These are phyloP conservation scores for Machimus rusticus DNA, from an alignment of 2,888 invertebrate species.

Conservation along the genomic window DNA sequence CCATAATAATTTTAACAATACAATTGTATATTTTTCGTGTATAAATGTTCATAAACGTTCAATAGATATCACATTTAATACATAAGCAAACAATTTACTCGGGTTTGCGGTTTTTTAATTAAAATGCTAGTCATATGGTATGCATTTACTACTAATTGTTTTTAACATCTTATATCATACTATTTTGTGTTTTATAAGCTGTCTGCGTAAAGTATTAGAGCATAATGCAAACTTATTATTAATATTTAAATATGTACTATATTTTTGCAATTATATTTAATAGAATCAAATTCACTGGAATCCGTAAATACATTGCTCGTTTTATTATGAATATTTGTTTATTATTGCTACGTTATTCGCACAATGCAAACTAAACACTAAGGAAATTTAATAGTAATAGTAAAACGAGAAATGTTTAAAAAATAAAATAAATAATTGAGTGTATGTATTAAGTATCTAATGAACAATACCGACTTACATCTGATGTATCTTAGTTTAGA, in stretches of 20 bases:
- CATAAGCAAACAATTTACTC: conserved; percentile 25
- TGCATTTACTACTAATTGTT: neutral
- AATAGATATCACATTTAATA: conserved; percentile 27
- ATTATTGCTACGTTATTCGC: neutral
- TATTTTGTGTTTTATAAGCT: neutral
- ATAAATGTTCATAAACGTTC: conserved; percentile 9
- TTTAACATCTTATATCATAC: neutral
- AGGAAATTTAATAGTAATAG: neutral
- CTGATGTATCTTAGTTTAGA: neutral
- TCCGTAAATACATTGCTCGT: neutral
- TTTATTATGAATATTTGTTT: neutral
- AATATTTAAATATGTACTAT: too few species aligned
- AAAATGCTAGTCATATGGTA: neutral
- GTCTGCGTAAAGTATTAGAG: neutral
- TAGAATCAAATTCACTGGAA: neutral
- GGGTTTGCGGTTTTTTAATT: neutral
- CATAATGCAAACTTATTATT: neutral
- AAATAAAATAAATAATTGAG: neutral
- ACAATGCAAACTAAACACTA: neutral
- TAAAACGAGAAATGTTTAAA: neutral
- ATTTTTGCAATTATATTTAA: neutral
- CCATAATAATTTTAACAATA: neutral
- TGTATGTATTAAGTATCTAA: neutral
- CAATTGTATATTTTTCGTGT: neutral
- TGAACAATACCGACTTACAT: neutral